Evolutionary conservation across 2,113 vertebrate species (phyloP).

Genomic region (Dasyurus viverrinus): DNA sequence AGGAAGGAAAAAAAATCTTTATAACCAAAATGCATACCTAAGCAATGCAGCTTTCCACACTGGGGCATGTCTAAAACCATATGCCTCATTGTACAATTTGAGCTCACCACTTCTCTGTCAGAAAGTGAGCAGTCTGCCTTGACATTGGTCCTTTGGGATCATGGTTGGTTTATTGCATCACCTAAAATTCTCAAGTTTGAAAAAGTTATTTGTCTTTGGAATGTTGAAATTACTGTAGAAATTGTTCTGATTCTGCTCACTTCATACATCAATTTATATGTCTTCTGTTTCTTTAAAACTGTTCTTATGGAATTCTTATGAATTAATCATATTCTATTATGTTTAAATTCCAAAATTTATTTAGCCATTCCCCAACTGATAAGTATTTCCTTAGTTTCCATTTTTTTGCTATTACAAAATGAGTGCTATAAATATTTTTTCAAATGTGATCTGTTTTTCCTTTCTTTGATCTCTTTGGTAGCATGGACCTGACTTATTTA

Average conservation of each 20-base stretch:
- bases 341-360: neutral
- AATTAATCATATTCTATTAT: neutral
- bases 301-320: neutral
- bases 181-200: neutral
- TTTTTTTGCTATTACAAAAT: neutral
- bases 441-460: neutral
- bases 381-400: neutral
- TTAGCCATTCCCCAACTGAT: neutral
- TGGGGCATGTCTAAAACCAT: neutral
- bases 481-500: neutral
- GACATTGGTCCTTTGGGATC: neutral
- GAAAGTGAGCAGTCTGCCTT: neutral
- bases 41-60: neutral
- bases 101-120: neutral
- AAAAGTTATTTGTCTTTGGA: neutral
- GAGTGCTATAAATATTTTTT: neutral
- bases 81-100: neutral
- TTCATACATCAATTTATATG: neutral
- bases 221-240: neutral
- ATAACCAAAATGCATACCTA: neutral
- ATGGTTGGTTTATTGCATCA: neutral
- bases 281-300: neutral
- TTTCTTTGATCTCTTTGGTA: neutral
- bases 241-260: neutral
- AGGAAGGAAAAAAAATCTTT: neutral